Percentiles rank a stretch among this genome's conserved stretches.
phyloP scores from a whole-genome alignment of 1,140 invertebrate genomes.

The Subanguina moxae region DNA sequence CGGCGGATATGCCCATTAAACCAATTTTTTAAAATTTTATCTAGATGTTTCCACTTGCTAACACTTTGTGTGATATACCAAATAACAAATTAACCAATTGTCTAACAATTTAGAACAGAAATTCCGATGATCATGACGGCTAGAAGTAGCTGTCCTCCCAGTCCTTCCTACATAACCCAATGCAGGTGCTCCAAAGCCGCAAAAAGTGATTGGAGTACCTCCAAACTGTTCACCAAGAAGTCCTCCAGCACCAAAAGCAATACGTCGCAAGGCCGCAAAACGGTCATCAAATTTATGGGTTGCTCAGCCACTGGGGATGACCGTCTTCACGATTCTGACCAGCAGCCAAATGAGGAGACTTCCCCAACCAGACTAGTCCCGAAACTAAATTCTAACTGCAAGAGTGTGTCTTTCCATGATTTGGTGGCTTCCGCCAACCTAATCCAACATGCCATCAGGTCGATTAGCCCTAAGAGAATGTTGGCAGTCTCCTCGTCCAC shows the following conservation, averaged over 20 bases:
- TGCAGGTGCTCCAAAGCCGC: background rate
- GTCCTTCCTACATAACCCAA: too few species aligned
- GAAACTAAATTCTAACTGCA: background rate
- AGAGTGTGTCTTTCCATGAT: slow-evolving; percentile 10
- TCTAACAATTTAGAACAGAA: too few species aligned
- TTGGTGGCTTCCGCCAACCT: slow-evolving; percentile 1
- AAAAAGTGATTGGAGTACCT: background rate
- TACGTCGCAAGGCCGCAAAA: background rate
- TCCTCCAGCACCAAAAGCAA: background rate
- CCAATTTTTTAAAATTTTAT: too few species aligned
- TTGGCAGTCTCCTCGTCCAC: background rate
- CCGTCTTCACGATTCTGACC: background rate
- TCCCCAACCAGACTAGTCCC: background rate
- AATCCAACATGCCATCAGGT: background rate
- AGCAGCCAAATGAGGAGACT: background rate
- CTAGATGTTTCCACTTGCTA: too few species aligned
- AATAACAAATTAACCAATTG: too few species aligned
- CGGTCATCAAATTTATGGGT: background rate
- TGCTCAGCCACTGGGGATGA: background rate
- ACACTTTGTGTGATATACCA: too few species aligned
- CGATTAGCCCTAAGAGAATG: slow-evolving; percentile 11
- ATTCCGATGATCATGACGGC: too few species aligned
- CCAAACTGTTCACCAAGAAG: too few species aligned
- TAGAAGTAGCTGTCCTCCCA: too few species aligned
- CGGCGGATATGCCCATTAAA: too few species aligned